phyloP scores from a whole-genome alignment of 2,888 invertebrate genomes.

The Silvanus unidentatus region DNA sequence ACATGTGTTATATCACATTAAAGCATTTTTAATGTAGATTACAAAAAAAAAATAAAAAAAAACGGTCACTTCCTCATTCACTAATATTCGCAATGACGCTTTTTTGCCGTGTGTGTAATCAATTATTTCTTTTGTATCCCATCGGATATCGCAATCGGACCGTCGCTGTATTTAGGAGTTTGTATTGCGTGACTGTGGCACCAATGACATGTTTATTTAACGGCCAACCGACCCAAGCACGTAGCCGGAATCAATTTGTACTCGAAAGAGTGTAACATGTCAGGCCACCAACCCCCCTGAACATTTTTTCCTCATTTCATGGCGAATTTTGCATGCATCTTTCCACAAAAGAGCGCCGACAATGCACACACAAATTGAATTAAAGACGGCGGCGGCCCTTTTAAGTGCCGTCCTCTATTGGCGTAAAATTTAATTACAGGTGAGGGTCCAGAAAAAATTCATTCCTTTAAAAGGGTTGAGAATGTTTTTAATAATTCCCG shows the following conservation, averaged over 20 bases:
- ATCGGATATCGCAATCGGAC: too few relatives aligned
- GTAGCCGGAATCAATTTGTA: slow-evolving; percentile 26
- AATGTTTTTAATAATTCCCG: too few relatives aligned
- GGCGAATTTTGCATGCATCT: slow-evolving; percentile 4
- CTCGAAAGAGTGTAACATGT: slow-evolving; percentile 23
- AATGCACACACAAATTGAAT: slow-evolving; percentile 2
- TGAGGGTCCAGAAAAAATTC: too few relatives aligned
- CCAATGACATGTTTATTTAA: slow-evolving; percentile 27
- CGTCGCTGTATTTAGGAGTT: neutral
- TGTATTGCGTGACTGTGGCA: slow-evolving; percentile 20
- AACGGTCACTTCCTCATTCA: too few relatives aligned
- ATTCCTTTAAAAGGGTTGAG: too few relatives aligned
- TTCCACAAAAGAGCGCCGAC: neutral
- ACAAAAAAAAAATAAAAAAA: too few relatives aligned
- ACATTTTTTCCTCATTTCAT: slow-evolving; percentile 10
- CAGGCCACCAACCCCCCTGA: slow-evolving; percentile 13
- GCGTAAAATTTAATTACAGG: neutral
- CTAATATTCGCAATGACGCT: too few relatives aligned
- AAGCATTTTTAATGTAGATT: too few relatives aligned
- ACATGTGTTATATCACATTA: too few relatives aligned
- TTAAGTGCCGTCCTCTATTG: too few relatives aligned
- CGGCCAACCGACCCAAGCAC: slow-evolving; percentile 13
- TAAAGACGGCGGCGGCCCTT: neutral
- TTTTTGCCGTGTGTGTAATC: too few relatives aligned
- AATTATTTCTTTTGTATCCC: too few relatives aligned